A percentile compares a stretch with the other conserved stretches of the same genome.
Conservation (phyloP, 2,113 vertebrate species). For the Girardinichthys multiradiatus region DNA sequence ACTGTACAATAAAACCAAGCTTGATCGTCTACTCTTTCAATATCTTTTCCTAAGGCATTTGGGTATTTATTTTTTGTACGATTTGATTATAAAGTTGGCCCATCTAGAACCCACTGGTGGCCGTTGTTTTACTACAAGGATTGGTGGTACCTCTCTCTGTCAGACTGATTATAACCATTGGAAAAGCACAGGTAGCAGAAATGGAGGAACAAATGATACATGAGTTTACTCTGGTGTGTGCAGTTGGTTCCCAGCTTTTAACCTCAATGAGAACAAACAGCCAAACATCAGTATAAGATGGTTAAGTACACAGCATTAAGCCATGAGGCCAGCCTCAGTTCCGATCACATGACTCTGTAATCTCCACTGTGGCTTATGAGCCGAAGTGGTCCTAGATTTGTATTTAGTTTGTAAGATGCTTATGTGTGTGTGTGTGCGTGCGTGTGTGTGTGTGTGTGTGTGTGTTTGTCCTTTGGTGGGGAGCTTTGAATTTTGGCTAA, state of each 20-base stretch:
- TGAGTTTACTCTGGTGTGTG: background rate
- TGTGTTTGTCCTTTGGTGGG: background rate
- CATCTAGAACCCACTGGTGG: too few relatives aligned
- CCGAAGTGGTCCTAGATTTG: constrained; percentile 65
- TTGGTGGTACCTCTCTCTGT: too few relatives aligned
- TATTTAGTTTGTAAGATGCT: constrained; percentile 62
- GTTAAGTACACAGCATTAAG: constrained; percentile 23
- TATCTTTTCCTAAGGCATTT: background rate
- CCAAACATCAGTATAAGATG: too few relatives aligned
- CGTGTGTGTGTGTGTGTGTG: background rate
- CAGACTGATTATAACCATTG: too few relatives aligned
- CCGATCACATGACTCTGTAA: constrained; percentile 67
- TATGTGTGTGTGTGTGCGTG: constrained; percentile 28
- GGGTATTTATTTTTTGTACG: too few relatives aligned
- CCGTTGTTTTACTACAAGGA: too few relatives aligned
- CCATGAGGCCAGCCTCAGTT: constrained; percentile 50
- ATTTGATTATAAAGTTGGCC: too few relatives aligned
- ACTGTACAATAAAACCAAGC: background rate
- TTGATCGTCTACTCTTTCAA: background rate
- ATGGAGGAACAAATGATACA: too few relatives aligned
- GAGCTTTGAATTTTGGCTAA: constrained; percentile 22
- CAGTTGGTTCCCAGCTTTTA: background rate
- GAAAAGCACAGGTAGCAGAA: too few relatives aligned
- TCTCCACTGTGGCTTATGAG: constrained; percentile 56
- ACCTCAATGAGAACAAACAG: background rate